Percentiles rank a stretch among this genome's conserved stretches.
These are phyloP conservation scores for Cervus canadensis DNA, from an alignment of 2,113 vertebrate species.

Conservation along the genomic window DNA sequence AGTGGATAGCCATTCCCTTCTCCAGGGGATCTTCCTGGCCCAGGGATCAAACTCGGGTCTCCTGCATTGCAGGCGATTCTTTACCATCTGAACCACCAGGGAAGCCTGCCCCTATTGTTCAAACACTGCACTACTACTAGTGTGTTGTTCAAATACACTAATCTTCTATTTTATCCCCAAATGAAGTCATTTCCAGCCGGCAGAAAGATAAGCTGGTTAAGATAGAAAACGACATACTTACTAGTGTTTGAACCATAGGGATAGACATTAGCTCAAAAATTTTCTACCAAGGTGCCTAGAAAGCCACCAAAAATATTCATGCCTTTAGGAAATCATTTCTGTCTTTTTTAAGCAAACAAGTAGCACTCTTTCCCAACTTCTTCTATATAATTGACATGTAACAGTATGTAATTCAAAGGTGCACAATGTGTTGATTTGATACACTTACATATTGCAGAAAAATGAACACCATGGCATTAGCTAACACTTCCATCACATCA, in stretches of 20 bases:
- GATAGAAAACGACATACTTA: neutral
- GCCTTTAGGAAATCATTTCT: neutral
- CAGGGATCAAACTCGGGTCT: neutral
- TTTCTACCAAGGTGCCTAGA: neutral
- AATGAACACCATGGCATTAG: neutral
- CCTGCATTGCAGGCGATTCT: neutral
- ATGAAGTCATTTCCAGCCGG: neutral
- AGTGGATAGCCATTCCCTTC: neutral
- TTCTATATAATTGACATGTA: neutral
- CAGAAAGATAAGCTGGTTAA: neutral
- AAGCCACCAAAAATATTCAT: neutral
- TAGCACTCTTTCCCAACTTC: neutral
- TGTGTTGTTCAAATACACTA: neutral
- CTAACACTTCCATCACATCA: neutral
- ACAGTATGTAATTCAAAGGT: neutral
- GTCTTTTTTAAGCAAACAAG: neutral
- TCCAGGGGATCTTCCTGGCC: neutral
- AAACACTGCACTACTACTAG: neutral
- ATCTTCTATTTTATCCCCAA: neutral
- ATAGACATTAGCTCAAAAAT: neutral
- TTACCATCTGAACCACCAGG: neutral
- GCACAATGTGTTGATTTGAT: neutral
- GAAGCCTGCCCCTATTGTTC: neutral
- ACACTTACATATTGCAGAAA: neutral
- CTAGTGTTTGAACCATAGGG: neutral